phyloP scores from a whole-genome alignment of 1,140 invertebrate species.

The Monomorium pharaonis region DNA sequence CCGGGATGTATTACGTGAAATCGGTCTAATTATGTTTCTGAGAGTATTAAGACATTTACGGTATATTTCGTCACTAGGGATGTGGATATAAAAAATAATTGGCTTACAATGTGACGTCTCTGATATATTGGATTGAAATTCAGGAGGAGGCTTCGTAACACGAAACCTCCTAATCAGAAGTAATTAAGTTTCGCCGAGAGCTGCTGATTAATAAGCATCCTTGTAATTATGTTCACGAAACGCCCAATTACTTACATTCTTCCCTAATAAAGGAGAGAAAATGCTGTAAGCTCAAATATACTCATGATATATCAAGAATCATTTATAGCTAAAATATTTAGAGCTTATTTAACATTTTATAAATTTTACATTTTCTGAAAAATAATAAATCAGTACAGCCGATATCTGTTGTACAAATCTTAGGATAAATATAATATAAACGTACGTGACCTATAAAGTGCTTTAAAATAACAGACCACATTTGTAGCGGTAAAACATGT shows the following conservation, averaged over 20 bases:
- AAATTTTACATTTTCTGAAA: not conserved
- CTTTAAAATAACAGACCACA: not conserved
- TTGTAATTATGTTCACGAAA: not conserved
- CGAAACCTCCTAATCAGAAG: slow-evolving; percentile 6
- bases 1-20: slow-evolving; percentile 48
- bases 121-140: slow-evolving; percentile 11
- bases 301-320: not conserved
- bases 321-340: not conserved
- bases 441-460: not conserved
- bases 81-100: slow-evolving; percentile 16
- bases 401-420: not conserved
- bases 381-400: not conserved
- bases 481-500: not conserved
- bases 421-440: not conserved
- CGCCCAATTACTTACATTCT: not conserved
- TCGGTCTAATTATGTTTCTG: slow-evolving; percentile 62
- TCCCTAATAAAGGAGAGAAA: not conserved
- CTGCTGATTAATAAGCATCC: not conserved
- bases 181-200: not conserved
- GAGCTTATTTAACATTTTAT: not conserved
- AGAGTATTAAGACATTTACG: slow-evolving; percentile 27
- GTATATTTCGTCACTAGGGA: not conserved
- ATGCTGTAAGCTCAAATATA: not conserved
- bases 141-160: not conserved
- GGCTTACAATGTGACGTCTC: not conserved